Percentiles rank a stretch among this genome's conserved stretches.
These are phyloP conservation scores for Chloroclystis v-ata DNA, from an alignment of 2,888 invertebrate genomes.

Conservation along the genomic window DNA sequence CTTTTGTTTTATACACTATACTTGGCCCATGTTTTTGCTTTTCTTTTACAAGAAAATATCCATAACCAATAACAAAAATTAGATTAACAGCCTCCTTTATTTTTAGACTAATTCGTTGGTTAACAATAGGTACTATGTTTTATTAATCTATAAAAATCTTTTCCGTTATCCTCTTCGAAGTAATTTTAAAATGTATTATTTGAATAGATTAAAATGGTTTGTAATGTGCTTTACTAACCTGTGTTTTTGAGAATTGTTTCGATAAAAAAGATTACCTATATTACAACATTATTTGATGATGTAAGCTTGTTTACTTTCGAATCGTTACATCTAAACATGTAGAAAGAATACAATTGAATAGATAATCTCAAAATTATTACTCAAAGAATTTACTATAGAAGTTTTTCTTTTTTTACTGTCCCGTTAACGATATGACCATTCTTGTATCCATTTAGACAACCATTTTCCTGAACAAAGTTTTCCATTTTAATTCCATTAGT, in stretches of 20 bases:
- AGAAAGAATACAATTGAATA: too few species aligned
- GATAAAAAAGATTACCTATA: too few species aligned
- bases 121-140: conserved; percentile 9
- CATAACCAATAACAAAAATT: not conserved
- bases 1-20: too few species aligned
- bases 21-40: not conserved
- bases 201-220: too few species aligned
- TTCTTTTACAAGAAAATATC: not conserved
- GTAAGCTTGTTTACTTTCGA: too few species aligned
- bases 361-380: too few species aligned
- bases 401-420: conserved; percentile 59
- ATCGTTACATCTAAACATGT: too few species aligned
- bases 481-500: not conserved
- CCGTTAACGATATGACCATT: conserved; percentile 40
- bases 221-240: too few species aligned
- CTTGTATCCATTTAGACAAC: conserved; percentile 43
- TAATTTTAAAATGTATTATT: too few species aligned
- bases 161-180: not conserved
- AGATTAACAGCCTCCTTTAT: conserved; percentile 13
- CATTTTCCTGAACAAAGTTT: conserved; percentile 11
- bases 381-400: conserved; percentile 46
- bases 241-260: too few species aligned
- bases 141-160: not conserved
- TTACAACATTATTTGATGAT: too few species aligned
- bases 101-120: conserved; percentile 14